A percentile compares a stretch with the other conserved stretches of the same genome.
Conservation (phyloP, 1,140 invertebrate species). For the Carposina sasakii region DNA sequence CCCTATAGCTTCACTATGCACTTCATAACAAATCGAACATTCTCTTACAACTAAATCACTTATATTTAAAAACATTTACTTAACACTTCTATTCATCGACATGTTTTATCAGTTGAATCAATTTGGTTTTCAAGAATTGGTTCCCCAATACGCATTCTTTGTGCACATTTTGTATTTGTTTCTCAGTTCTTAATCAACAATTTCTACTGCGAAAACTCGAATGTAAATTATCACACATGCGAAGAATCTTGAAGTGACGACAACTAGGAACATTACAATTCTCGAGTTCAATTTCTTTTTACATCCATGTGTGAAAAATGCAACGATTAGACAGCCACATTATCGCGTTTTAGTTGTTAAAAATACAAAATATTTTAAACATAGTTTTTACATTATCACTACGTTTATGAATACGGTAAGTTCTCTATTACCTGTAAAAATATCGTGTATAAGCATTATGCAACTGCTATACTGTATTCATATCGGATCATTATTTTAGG, state of each 20-base stretch:
- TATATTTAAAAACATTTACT: slow-evolving; percentile 65
- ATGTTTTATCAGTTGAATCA: slow-evolving; percentile 53
- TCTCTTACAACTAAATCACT: slow-evolving; percentile 62
- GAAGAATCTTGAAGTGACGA: slow-evolving; percentile 51
- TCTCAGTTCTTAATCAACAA: slow-evolving; percentile 40
- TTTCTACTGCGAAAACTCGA: slow-evolving; percentile 47
- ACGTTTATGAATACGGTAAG: slow-evolving; percentile 67
- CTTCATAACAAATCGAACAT: slow-evolving; percentile 47
- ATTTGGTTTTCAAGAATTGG: slow-evolving; percentile 60
- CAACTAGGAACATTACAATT: slow-evolving; percentile 65
- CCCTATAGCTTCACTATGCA: slow-evolving; percentile 45
- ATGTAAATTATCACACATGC: slow-evolving; percentile 49
- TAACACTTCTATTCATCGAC: slow-evolving; percentile 60
- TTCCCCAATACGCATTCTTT: slow-evolving; percentile 54
- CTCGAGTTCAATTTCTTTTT: slow-evolving; percentile 45
- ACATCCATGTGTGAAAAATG: slow-evolving; percentile 63
- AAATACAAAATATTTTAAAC: slow-evolving; percentile 63
- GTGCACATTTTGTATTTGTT: slow-evolving; percentile 41
- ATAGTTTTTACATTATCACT: slow-evolving; percentile 58
- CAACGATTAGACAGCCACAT: slow-evolving; percentile 67
- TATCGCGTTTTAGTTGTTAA: slow-evolving; percentile 51
- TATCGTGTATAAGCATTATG: slow-evolving; percentile 66
- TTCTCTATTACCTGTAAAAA: slow-evolving; percentile 68
- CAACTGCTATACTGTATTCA: slow-evolving; percentile 58
- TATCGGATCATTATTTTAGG: slow-evolving; percentile 49